Percentiles rank a stretch among this genome's conserved stretches.
These are phyloP conservation scores for Drepanosiphum platanoidis DNA, from an alignment of 2,888 invertebrate species.

Conservation along the genomic window DNA sequence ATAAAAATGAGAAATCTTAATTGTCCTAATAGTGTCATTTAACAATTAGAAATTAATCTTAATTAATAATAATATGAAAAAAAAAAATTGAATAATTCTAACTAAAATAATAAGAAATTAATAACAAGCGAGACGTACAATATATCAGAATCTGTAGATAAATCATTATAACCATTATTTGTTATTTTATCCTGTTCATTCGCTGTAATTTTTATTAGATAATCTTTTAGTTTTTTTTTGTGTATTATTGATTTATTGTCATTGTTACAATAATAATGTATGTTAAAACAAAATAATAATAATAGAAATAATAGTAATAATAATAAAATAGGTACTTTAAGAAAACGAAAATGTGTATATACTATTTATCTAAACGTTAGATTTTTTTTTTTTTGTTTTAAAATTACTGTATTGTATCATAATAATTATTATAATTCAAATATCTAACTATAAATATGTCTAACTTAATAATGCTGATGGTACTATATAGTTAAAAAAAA, in stretches of 20 bases:
- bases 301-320: constrained; percentile 35
- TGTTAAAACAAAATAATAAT: constrained; percentile 14
- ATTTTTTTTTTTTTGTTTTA: constrained; percentile 34
- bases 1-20: constrained; percentile 49
- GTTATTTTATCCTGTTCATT: constrained; percentile 21
- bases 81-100: constrained; percentile 31
- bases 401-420: constrained; percentile 41
- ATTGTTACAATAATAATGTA: constrained; percentile 23
- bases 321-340: constrained; percentile 27
- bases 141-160: constrained; percentile 20
- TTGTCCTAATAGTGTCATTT: constrained; percentile 58
- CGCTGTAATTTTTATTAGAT: background rate
- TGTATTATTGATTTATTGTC: constrained; percentile 44
- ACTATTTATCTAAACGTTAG: constrained; percentile 38
- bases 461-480: constrained; percentile 55
- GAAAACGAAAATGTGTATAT: constrained; percentile 32
- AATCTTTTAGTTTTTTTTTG: background rate
- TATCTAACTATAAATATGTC: constrained; percentile 49
- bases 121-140: constrained; percentile 53
- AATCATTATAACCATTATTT: constrained; percentile 31
- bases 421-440: constrained; percentile 49
- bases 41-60: constrained; percentile 52
- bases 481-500: constrained; percentile 53
- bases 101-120: constrained; percentile 48
- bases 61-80: constrained; percentile 44